These are phyloP conservation scores for Hydractinia echinata DNA, from an alignment of 30 jellyfish, hydroid and myxozoan species.

Conservation along the genomic window DNA sequence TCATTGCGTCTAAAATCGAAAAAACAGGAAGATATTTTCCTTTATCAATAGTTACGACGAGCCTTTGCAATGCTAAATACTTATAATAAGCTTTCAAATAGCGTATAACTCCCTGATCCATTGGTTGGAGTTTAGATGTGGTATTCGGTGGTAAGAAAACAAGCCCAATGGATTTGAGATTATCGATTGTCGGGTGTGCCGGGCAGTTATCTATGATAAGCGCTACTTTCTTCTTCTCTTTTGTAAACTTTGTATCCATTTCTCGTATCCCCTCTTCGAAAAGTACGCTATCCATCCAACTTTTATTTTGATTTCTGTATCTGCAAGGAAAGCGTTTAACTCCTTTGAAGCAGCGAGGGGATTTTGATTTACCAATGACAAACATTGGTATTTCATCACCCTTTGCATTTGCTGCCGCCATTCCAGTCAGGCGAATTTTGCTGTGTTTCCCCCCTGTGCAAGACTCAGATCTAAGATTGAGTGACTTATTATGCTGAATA, in stretches of 20 bases:
- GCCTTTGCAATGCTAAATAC: not conserved
- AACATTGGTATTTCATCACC: no score
- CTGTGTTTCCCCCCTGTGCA: no score
- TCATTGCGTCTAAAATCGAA: conserved; percentile 12
- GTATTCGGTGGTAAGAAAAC: conserved; percentile 38
- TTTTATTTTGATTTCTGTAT: conserved; percentile 24
- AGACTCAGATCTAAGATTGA: no score
- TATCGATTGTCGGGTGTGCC: conserved; percentile 45
- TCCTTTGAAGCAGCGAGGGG: conserved; percentile 47
- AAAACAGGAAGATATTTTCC: not conserved
- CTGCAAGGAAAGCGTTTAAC: conserved; percentile 42
- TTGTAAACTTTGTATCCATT: conserved; percentile 39
- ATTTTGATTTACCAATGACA: no score
- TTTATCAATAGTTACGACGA: conserved; percentile 11
- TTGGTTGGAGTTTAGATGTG: conserved; percentile 42
- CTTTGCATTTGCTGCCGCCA: no score
- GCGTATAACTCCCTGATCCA: conserved; percentile 55
- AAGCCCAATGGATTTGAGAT: conserved; percentile 26
- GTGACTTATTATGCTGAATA: conserved; percentile 1
- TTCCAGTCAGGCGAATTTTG: no score
- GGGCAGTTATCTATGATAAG: conserved; percentile 50
- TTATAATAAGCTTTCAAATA: conserved; percentile 20
- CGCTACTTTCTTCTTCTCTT: conserved; percentile 33
- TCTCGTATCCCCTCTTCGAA: conserved; percentile 56
- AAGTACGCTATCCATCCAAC: not conserved